Conservation (phyloP, 2,797 vertebrate genomes). For the Sus cebifrons region DNA sequence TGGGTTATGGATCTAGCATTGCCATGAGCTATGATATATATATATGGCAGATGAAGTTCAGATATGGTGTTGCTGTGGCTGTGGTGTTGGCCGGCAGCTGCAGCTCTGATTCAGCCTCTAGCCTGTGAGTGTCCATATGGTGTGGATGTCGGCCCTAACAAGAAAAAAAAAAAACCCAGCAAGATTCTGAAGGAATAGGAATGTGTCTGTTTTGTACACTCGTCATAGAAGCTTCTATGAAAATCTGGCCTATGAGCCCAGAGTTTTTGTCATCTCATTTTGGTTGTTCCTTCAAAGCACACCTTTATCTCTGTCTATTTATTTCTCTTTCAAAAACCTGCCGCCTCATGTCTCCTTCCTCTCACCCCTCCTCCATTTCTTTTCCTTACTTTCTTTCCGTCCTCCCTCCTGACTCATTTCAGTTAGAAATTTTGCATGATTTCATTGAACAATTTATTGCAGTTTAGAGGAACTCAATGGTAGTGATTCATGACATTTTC, state of each 20-base stretch:
- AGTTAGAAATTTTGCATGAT: conserved; percentile 30
- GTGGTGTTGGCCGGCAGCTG: too few species aligned
- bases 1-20: too few species aligned
- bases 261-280: background rate
- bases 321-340: background rate
- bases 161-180: too few species aligned
- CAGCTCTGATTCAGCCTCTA: too few species aligned
- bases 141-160: too few species aligned
- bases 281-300: background rate
- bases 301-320: background rate
- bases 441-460: background rate
- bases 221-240: background rate
- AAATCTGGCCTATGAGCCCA: background rate
- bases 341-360: background rate
- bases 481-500: conserved; percentile 26
- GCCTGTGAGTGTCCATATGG: too few species aligned
- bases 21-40: too few species aligned
- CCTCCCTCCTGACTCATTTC: background rate
- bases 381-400: background rate
- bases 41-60: too few species aligned
- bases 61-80: too few species aligned
- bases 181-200: background rate
- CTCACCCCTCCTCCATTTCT: background rate
- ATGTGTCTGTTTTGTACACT: background rate
- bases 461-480: conserved; percentile 9